Conservation (phyloP, 2,797 vertebrate genomes). For the Alosa sapidissima region DNA sequence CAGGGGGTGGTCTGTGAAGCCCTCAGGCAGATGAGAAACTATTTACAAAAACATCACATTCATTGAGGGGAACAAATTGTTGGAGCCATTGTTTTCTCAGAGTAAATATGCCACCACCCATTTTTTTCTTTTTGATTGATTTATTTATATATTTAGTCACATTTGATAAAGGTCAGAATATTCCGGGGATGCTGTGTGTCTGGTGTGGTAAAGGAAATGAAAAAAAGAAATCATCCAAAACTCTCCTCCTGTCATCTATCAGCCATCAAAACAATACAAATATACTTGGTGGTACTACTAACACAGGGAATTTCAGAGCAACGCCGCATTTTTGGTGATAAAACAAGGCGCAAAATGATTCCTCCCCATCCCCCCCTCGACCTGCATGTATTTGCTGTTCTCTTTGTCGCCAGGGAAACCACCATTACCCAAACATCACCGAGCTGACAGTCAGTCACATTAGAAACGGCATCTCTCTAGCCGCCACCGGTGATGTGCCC, state of each 20-base stretch:
- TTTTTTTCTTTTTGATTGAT: background rate
- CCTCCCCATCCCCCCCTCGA: background rate
- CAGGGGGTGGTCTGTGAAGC: background rate
- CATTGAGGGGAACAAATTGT: background rate
- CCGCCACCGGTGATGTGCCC: slow-evolving; percentile 50
- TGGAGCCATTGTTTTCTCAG: background rate
- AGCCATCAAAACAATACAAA: background rate
- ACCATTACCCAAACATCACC: slow-evolving; percentile 70
- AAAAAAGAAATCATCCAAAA: background rate
- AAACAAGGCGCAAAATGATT: background rate
- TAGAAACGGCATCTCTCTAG: slow-evolving; percentile 64
- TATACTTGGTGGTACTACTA: background rate
- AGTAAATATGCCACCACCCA: background rate
- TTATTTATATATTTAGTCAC: slow-evolving; percentile 11
- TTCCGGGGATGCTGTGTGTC: background rate
- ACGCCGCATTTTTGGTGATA: background rate
- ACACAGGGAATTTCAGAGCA: background rate
- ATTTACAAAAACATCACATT: slow-evolving; percentile 23
- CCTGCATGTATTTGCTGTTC: slow-evolving; percentile 64
- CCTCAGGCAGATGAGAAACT: background rate
- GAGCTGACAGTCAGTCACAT: slow-evolving; percentile 65
- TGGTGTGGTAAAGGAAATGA: background rate
- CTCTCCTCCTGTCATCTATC: background rate
- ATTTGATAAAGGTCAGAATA: slow-evolving; percentile 7
- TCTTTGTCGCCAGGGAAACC: slow-evolving; percentile 74